Conservation (phyloP, 2,797 vertebrate genomes). For the Natrix natrix region DNA sequence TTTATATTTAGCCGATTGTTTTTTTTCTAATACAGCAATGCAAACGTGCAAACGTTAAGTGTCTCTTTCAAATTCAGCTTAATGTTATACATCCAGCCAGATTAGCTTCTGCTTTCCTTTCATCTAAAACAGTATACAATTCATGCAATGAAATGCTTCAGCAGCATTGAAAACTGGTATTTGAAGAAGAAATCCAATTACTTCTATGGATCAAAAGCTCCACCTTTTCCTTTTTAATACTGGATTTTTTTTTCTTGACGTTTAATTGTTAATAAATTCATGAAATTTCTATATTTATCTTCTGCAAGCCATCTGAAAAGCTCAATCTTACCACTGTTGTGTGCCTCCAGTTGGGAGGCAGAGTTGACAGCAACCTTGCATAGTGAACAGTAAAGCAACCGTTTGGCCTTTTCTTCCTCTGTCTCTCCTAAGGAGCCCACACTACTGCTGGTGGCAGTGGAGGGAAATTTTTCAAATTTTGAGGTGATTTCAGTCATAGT, state of each 20-base stretch:
- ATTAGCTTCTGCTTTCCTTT: not conserved
- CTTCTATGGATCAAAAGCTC: slow-evolving; percentile 23
- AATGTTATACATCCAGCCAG: not conserved
- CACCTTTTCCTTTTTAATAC: slow-evolving; percentile 23
- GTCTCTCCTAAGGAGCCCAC: slow-evolving; percentile 78
- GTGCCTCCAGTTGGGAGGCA: slow-evolving; percentile 93
- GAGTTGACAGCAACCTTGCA: slow-evolving; percentile 99
- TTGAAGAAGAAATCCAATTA: slow-evolving; percentile 47
- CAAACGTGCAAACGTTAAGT: not conserved
- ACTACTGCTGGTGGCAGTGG: slow-evolving; percentile 63
- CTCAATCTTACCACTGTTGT: slow-evolving; percentile 90
- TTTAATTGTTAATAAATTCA: slow-evolving; percentile 63
- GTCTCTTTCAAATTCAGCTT: not conserved
- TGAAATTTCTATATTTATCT: slow-evolving; percentile 63
- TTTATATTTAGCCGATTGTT: not conserved
- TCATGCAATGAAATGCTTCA: slow-evolving; percentile 37
- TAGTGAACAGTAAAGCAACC: slow-evolving; percentile 96
- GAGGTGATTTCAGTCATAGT: slow-evolving; percentile 73
- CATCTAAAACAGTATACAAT: slow-evolving; percentile 33
- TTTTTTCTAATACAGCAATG: not conserved
- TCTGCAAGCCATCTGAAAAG: slow-evolving; percentile 64
- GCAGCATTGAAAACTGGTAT: slow-evolving; percentile 36
- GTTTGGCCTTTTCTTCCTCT: slow-evolving; percentile 89
- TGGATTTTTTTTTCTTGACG: slow-evolving; percentile 48
- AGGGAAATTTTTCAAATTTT: slow-evolving; percentile 71